Conservation (phyloP, 2,888 invertebrate genomes). For the Hypsopygia costalis region DNA sequence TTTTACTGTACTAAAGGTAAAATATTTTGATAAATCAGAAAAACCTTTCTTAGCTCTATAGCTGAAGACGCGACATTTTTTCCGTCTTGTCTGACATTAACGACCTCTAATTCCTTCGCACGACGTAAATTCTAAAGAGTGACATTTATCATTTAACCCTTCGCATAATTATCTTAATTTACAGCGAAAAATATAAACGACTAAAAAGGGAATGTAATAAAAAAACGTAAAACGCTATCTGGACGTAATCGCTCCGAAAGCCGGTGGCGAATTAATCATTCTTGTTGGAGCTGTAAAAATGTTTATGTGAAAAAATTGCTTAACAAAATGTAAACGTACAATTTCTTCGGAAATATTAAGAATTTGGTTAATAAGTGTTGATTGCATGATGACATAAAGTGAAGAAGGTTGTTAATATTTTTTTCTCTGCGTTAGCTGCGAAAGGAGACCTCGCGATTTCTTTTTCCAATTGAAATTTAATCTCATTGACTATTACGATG, state of each 20-base stretch:
- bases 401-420: too few relatives aligned
- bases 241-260: conserved; percentile 22
- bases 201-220: conserved; percentile 30
- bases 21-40: too few relatives aligned
- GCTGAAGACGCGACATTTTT: conserved; percentile 36
- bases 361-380: too few relatives aligned
- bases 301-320: conserved; percentile 9
- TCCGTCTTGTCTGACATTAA: conserved; percentile 44
- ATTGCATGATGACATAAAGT: too few relatives aligned
- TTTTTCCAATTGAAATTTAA: too few relatives aligned
- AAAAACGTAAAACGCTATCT: conserved; percentile 34
- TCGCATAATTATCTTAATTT: conserved; percentile 57
- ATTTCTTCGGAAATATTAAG: too few relatives aligned
- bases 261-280: conserved; percentile 25
- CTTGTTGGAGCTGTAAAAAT: conserved; percentile 16
- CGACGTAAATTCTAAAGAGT: conserved; percentile 55
- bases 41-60: conserved; percentile 20
- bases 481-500: too few relatives aligned
- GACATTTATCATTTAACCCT: conserved; percentile 60
- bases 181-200: conserved; percentile 35
- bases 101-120: conserved; percentile 49
- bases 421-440: too few relatives aligned
- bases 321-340: background rate
- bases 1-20: too few relatives aligned
- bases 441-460: too few relatives aligned